These are phyloP conservation scores for Chinchilla lanigera DNA, from an alignment of 2,113 vertebrate genomes.

Conservation along the genomic window DNA sequence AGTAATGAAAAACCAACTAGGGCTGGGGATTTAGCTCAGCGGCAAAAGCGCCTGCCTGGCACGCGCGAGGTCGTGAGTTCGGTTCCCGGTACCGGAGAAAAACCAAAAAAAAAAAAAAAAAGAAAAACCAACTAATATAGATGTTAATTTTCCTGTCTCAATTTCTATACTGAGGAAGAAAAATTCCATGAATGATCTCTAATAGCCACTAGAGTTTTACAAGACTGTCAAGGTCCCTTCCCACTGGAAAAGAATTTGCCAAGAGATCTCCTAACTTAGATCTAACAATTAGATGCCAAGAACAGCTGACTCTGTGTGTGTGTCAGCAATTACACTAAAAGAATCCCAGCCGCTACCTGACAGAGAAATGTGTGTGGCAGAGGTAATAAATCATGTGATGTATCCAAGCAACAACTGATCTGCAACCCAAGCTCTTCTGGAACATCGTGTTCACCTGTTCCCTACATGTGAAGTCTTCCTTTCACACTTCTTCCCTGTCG, in stretches of 20 bases:
- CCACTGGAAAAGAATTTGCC: neutral
- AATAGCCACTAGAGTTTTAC: neutral
- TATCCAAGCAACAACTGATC: neutral
- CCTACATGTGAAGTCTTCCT: slow-evolving; percentile 30
- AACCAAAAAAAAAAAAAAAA: too few relatives aligned
- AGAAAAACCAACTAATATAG: neutral
- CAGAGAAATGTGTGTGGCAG: slow-evolving; percentile 1
- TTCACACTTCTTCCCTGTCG: neutral
- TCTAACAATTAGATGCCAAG: neutral
- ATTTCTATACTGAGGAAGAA: slow-evolving; percentile 30
- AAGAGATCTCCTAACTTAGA: slow-evolving; percentile 3
- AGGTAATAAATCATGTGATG: neutral
- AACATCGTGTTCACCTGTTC: slow-evolving; percentile 1
- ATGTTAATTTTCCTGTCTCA: neutral
- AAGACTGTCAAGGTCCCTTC: neutral
- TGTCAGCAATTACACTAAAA: neutral
- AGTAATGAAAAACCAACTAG: neutral
- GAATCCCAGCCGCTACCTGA: neutral
- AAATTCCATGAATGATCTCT: neutral
- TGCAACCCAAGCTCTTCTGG: neutral
- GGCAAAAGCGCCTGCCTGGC: too few relatives aligned
- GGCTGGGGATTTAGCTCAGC: too few relatives aligned
- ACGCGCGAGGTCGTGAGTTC: too few relatives aligned
- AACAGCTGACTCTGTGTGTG: too few relatives aligned
- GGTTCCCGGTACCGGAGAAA: too few relatives aligned